These are phyloP conservation scores for Dolichoris vasculosae DNA, from an alignment of 1,140 invertebrate genomes.

Conservation along the genomic window DNA sequence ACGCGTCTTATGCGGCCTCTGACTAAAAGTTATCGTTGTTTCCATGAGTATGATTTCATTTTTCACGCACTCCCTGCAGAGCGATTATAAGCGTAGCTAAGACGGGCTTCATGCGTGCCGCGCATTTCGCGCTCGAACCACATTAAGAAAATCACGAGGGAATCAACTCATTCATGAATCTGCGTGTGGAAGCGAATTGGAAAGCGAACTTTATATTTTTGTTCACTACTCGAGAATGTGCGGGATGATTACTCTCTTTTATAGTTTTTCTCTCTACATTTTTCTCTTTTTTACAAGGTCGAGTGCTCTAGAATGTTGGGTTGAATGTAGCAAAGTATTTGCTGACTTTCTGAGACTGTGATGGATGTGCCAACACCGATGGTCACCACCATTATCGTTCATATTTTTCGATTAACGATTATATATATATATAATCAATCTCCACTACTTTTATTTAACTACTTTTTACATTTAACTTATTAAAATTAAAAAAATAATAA, in stretches of 20 bases:
- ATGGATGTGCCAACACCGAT: too few relatives aligned
- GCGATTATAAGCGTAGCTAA: conserved; percentile 55
- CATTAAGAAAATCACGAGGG: conserved; percentile 39
- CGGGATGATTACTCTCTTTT: neutral
- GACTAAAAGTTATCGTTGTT: conserved; percentile 36
- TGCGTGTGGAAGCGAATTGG: neutral
- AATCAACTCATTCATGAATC: conserved; percentile 5
- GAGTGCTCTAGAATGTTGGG: too few relatives aligned
- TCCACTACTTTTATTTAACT: too few relatives aligned
- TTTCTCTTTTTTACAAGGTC: too few relatives aligned
- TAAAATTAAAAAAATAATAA: too few relatives aligned
- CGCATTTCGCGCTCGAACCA: conserved; percentile 19
- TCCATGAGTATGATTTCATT: conserved; percentile 53
- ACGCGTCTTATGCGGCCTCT: neutral
- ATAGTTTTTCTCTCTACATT: too few relatives aligned
- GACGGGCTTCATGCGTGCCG: neutral
- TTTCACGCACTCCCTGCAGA: conserved; percentile 53
- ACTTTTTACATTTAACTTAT: too few relatives aligned
- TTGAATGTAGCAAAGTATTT: too few relatives aligned
- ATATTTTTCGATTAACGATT: too few relatives aligned
- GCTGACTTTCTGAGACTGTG: too few relatives aligned
- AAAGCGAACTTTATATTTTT: neutral
- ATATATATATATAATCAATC: too few relatives aligned
- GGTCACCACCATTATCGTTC: too few relatives aligned
- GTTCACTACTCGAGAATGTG: neutral